These are phyloP conservation scores for Prinia subflava DNA, from an alignment of 2,113 vertebrate species.

Conservation along the genomic window DNA sequence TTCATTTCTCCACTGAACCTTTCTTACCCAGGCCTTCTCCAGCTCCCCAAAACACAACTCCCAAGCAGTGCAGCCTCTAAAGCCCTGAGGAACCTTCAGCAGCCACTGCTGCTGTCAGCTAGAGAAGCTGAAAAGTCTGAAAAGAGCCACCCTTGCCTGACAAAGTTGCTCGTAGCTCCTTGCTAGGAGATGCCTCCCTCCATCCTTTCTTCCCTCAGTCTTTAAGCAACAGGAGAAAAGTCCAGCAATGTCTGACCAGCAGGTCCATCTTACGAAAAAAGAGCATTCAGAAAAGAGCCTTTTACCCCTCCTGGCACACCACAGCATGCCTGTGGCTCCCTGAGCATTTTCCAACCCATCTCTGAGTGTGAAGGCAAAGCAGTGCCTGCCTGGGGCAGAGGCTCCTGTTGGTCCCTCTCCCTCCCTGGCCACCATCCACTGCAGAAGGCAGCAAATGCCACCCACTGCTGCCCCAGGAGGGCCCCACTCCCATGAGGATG, in stretches of 20 bases:
- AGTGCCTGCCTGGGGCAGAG: not conserved
- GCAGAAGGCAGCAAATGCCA: not conserved
- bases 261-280: not conserved
- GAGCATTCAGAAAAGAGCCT: not conserved
- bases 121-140: not conserved
- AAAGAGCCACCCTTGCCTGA: not conserved
- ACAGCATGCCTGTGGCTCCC: not conserved
- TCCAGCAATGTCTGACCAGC: not conserved
- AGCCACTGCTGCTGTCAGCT: not conserved
- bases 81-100: not conserved
- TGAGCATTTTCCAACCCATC: accelerated
- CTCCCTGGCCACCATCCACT: not conserved
- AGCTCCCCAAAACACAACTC: not conserved
- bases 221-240: not conserved
- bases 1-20: not conserved
- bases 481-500: not conserved
- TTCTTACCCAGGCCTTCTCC: not conserved
- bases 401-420: not conserved
- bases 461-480: not conserved
- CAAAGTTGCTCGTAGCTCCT: accelerated
- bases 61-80: not conserved
- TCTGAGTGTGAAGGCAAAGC: accelerated
- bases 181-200: not conserved
- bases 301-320: not conserved
- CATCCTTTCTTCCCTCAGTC: not conserved